Percentiles rank a stretch among this genome's conserved stretches.
Evolutionary conservation across 2,888 invertebrate species (phyloP).

Genomic region (Volucella zonaria): DNA sequence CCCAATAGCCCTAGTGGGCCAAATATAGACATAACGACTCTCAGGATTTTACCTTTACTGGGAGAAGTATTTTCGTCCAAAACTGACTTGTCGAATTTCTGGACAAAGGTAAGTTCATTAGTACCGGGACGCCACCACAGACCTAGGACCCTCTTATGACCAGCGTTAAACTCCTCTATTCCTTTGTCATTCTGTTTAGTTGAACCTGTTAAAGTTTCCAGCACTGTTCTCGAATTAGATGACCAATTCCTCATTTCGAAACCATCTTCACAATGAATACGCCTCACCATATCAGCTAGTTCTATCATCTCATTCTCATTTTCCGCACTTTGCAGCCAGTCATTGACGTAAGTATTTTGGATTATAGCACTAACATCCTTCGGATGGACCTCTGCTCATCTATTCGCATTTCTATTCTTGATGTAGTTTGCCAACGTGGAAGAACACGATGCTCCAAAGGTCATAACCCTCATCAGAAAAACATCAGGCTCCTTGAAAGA

Average conservation of each 20-base stretch:
- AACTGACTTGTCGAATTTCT: neutral
- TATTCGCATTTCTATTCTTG: conserved; percentile 41
- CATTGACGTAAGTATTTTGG: conserved; percentile 1
- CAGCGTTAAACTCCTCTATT: conserved; percentile 10
- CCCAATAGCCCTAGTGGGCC: conserved; percentile 23
- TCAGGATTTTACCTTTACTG: conserved; percentile 9
- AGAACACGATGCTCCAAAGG: too few species aligned
- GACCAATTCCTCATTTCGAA: conserved; percentile 34
- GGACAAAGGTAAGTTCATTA: conserved; percentile 3
- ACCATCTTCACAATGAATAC: conserved; percentile 8
- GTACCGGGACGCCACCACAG: conserved; percentile 20
- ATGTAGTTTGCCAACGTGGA: conserved; percentile 54
- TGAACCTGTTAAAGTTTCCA: neutral
- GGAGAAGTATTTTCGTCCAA: conserved; percentile 6
- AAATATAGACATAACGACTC: conserved; percentile 8
- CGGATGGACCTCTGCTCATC: too few species aligned
- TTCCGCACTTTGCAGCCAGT: conserved; percentile 14
- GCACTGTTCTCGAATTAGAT: conserved; percentile 15
- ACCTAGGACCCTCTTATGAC: conserved; percentile 16
- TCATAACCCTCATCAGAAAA: too few species aligned
- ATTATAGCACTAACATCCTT: neutral
- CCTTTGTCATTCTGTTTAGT: conserved; percentile 4
- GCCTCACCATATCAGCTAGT: neutral
- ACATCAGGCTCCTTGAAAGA: too few species aligned
- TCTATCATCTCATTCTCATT: conserved; percentile 24